These are phyloP conservation scores for Drosophila austrosaltans DNA, from an alignment of 2,888 invertebrate species.

Conservation along the genomic window DNA sequence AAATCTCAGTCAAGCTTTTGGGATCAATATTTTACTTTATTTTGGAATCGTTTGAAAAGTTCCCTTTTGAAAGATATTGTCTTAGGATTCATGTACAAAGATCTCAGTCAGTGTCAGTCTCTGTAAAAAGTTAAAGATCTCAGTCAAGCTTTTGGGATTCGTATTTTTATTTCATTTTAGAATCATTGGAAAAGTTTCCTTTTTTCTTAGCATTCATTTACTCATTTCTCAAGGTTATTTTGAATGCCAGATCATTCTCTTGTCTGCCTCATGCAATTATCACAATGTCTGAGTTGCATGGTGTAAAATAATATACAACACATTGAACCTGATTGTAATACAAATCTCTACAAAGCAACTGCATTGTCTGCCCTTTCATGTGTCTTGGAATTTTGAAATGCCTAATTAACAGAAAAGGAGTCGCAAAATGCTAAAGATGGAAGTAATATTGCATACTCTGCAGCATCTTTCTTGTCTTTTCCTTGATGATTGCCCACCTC, in stretches of 20 bases:
- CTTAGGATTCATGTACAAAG: no score
- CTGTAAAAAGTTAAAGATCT: no score
- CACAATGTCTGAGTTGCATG: slow-evolving; percentile 3
- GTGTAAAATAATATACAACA: slow-evolving; percentile 58
- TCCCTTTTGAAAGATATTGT: no score
- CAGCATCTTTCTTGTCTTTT: neutral
- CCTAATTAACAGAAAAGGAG: slow-evolving; percentile 32
- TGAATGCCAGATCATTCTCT: slow-evolving; percentile 31
- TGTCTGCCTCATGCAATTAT: slow-evolving; percentile 25
- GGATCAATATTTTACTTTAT: no score
- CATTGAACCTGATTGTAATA: slow-evolving; percentile 67
- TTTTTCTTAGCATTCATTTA: no score
- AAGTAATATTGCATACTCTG: neutral
- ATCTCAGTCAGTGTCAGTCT: no score
- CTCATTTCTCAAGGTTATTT: no score
- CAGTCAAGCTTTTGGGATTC: no score
- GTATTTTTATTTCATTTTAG: no score
- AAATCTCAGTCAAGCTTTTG: no score
- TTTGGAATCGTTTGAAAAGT: no score
- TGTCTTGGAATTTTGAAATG: slow-evolving; percentile 1
- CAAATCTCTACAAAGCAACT: slow-evolving; percentile 44
- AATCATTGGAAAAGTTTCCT: no score
- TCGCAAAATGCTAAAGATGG: slow-evolving; percentile 47
- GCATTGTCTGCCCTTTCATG: slow-evolving; percentile 57
- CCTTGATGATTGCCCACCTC: slow-evolving; percentile 28